Base-by-base conservation (phyloP, 2,113 vertebrate species). In the Diphyllodes magnificus region DNA sequence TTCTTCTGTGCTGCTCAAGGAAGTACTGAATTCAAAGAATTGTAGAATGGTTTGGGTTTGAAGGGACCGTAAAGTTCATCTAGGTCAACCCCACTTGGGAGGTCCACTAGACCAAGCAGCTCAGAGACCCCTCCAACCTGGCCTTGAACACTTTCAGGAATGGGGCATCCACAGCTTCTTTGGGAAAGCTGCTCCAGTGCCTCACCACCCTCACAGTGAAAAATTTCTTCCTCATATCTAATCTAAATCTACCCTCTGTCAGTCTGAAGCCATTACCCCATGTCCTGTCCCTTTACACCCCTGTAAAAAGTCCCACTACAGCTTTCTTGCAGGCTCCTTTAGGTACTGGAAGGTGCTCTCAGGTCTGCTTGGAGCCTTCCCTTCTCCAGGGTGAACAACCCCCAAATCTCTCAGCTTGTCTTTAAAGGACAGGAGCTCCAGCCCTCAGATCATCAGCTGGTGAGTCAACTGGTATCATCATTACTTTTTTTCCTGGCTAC, bases 1-100 rank as follows among this genome's bases (percentile, higher is more conserved):
- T 31, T 69, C 45, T 78, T 61, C 37, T 50, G 40, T 57, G n/a
- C 28, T 80, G 25, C 45, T 72, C 60, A 31, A 11, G 30, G 42
- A 93, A 39, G 27, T 49, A 87, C 47, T 73, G 82, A 82, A 93
- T 18, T 54, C 24, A 40, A 11, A 31, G 47, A 69, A 54, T 19
- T 0, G 0, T 31, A n/a, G n/a, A 61, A 68, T 6, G 5, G 9
- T 54, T 68, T 47, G 87, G 7, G 9, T 61, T 47, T 25, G 53
- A 45, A 53, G 17, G 6, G 39, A n/a, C 13, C 3, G 60, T 25
- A 60, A 75, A 45, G 28, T 40, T 40, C 24, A 60, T 7, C 7
- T 30, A 30, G 19, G n/a, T 25, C 69, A 60, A n/a, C 3, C 3
- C 7, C 18, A 50, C 6, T 4, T 39, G 11, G 7, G 8, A 6